Conservation (phyloP, 2,113 vertebrate genomes). For the Pomatostomus ruficeps region DNA sequence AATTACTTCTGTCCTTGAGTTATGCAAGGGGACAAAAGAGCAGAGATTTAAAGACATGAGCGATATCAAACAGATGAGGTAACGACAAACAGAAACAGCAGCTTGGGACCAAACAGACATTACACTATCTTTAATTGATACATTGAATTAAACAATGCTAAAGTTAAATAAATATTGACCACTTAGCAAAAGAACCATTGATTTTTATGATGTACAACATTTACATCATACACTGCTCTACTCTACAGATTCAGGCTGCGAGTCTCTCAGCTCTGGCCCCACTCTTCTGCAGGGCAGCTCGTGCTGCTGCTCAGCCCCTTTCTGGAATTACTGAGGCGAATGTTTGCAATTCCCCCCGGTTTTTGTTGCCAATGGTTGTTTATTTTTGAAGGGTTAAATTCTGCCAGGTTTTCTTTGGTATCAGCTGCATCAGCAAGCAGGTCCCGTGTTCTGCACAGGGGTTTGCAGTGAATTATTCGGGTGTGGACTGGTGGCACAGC, state of each 20-base stretch:
- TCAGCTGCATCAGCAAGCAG: not conserved
- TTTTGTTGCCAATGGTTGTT: not conserved
- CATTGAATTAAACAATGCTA: conserved; percentile 90
- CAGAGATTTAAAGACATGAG: conserved; percentile 75
- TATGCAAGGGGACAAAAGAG: conserved; percentile 80
- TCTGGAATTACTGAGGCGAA: not conserved
- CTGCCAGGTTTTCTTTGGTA: not conserved
- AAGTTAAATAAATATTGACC: conserved; percentile 96
- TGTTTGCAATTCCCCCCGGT: not conserved
- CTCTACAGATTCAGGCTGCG: conserved; percentile 44
- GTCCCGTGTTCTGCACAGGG: rapidly evolving
- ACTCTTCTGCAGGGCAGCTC: not conserved
- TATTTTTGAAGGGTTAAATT: not conserved
- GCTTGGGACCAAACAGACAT: conserved; percentile 84
- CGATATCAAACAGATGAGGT: conserved; percentile 87
- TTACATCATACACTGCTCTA: conserved; percentile 76
- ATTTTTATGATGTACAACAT: conserved; percentile 85
- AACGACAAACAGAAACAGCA: conserved; percentile 86
- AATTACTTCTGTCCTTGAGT: conserved; percentile 97
- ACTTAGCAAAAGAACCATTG: conserved; percentile 93
- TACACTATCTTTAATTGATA: conserved; percentile 94
- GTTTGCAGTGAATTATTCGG: not conserved
- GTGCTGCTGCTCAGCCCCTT: not conserved
- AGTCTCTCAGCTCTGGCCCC: not conserved
- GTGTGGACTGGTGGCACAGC: rapidly evolving